Conservation (phyloP, 2,113 vertebrate genomes). For the Notarius quadriscutis region DNA sequence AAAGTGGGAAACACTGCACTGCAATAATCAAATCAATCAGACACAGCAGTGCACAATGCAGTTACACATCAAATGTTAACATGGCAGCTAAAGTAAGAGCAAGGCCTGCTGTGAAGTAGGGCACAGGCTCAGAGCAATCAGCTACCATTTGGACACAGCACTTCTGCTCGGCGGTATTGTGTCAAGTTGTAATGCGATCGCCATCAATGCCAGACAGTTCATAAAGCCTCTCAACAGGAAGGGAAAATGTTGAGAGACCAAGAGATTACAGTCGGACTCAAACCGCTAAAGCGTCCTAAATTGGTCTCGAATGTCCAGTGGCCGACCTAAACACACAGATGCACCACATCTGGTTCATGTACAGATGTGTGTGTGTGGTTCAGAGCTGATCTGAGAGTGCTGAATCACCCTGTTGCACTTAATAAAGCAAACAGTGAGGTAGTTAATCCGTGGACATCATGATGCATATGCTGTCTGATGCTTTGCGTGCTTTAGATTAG, state of each 20-base stretch:
- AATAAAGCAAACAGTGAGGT: background rate
- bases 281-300: background rate
- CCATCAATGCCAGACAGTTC: background rate
- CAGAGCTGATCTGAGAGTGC: too few relatives aligned
- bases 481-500: background rate
- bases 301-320: background rate
- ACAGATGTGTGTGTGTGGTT: background rate
- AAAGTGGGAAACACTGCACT: background rate
- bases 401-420: background rate
- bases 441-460: background rate
- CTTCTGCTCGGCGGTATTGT: background rate
- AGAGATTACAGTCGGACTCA: background rate
- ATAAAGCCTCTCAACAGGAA: constrained; percentile 4
- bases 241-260: background rate
- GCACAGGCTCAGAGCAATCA: background rate
- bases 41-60: background rate
- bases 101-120: constrained; percentile 12
- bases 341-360: background rate
- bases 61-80: constrained; percentile 4
- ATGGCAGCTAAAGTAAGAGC: background rate
- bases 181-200: constrained; percentile 31
- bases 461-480: background rate
- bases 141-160: constrained; percentile 1
- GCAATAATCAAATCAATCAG: background rate
- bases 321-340: too few relatives aligned